Evolutionary conservation across 2,797 vertebrate genomes (phyloP).

Genomic region (Aselliscus stoliczkanus): DNA sequence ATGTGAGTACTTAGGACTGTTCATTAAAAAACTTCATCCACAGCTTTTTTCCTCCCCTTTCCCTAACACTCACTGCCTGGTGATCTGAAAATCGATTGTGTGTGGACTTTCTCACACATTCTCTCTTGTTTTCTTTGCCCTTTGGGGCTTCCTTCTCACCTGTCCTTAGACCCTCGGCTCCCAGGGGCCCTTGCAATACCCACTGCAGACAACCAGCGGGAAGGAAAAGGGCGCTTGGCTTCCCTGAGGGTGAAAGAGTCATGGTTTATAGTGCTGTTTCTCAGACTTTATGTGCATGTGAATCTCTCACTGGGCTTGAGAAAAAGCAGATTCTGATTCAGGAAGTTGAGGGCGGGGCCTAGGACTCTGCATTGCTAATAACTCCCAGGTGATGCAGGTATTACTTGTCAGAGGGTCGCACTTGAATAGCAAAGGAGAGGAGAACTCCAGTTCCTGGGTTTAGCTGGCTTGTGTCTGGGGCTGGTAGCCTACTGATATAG

Average conservation of each 20-base stretch:
- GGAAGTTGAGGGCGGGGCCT: neutral
- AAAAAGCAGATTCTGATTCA: neutral
- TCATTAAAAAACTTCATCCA: neutral
- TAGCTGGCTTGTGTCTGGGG: neutral
- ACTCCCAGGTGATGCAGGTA: neutral
- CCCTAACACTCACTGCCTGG: neutral
- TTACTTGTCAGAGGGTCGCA: neutral
- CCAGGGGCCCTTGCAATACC: neutral
- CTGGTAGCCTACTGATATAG: neutral
- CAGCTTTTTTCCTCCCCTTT: neutral
- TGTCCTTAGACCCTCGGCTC: neutral
- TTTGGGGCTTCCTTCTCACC: neutral
- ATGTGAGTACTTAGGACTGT: neutral
- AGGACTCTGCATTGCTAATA: neutral
- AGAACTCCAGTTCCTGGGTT: neutral
- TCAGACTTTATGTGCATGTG: neutral
- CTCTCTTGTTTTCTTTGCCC: neutral
- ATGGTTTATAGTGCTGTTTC: neutral
- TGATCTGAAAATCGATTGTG: neutral
- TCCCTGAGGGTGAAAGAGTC: neutral
- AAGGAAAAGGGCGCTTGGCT: neutral
- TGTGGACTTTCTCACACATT: neutral
- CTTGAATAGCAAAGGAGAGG: too few relatives aligned
- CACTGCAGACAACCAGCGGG: neutral
- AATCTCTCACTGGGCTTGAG: neutral